A percentile compares a stretch with the other conserved stretches of the same genome.
phyloP scores from a whole-genome alignment of 2,888 invertebrate genomes.

The Sicus ferrugineus region DNA sequence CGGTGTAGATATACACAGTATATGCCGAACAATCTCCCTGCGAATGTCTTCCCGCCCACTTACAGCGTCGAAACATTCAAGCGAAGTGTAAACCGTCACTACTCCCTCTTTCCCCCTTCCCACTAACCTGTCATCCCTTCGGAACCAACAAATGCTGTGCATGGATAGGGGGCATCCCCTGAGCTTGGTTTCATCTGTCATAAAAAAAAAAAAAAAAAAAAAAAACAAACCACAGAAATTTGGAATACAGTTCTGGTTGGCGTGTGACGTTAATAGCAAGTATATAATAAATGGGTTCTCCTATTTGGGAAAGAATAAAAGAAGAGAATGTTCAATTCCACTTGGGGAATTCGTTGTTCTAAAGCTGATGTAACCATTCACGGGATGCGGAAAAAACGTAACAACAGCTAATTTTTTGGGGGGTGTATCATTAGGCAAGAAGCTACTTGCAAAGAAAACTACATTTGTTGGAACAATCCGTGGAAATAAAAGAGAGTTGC shows the following conservation, averaged over 20 bases:
- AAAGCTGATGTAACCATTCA: conserved; percentile 11
- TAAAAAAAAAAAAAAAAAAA: no score
- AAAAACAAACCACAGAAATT: no score
- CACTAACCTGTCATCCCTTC: no score
- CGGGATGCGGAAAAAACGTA: conserved; percentile 38
- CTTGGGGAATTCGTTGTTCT: conserved; percentile 45
- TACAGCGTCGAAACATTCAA: no score
- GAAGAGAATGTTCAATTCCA: conserved; percentile 35
- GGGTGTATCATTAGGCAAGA: conserved; percentile 38
- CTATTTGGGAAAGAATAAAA: conserved; percentile 31
- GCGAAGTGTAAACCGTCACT: no score
- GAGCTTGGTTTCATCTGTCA: no score
- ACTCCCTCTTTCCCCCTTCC: no score
- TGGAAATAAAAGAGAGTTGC: conserved; percentile 27
- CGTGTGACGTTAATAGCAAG: conserved; percentile 45
- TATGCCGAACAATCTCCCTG: conserved; percentile 48
- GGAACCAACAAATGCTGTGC: no score
- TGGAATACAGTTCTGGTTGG: conserved; percentile 45
- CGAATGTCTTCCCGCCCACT: no score
- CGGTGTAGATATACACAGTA: conserved; percentile 47
- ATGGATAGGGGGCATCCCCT: no score
- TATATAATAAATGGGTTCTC: conserved; percentile 48
- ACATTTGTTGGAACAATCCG: conserved; percentile 41
- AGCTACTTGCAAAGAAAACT: conserved; percentile 43
- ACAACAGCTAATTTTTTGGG: conserved; percentile 45